Evolutionary conservation across 2,113 vertebrate species (phyloP).

Genomic region (Sander vitreus): DNA sequence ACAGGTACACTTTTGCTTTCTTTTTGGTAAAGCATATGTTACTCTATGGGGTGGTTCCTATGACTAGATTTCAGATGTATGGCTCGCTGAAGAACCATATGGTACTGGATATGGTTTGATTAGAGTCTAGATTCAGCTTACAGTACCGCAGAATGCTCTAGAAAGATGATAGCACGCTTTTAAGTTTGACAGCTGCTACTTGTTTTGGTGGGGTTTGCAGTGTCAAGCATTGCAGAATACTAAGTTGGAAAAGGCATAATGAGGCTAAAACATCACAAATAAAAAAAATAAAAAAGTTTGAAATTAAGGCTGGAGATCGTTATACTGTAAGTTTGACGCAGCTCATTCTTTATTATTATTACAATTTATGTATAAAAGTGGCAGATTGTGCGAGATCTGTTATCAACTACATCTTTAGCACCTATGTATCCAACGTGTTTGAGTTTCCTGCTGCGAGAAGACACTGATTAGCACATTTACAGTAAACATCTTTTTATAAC

Average conservation of each 20-base stretch:
- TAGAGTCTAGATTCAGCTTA: not conserved
- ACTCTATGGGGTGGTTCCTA: not conserved
- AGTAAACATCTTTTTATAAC: not conserved
- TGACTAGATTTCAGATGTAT: not conserved
- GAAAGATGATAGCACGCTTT: not conserved
- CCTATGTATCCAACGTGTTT: not conserved
- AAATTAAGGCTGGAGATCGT: not conserved
- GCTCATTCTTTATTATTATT: not conserved
- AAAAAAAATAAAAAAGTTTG: not conserved
- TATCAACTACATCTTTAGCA: not conserved
- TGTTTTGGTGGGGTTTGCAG: not conserved
- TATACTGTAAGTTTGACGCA: not conserved
- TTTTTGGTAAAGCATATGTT: not conserved
- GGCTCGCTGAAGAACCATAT: conserved; percentile 5
- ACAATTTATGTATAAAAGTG: not conserved
- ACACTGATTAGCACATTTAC: not conserved
- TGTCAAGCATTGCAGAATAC: not conserved
- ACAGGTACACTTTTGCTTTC: not conserved
- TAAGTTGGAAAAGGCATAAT: not conserved
- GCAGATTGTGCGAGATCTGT: not conserved
- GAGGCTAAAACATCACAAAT: not conserved
- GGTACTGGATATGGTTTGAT: not conserved
- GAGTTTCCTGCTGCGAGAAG: not conserved
- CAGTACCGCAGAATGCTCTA: no score
- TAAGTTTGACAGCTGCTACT: conserved; percentile 12